These are phyloP conservation scores for Campoplex nolae DNA, from an alignment of 2,888 invertebrate species.

Conservation along the genomic window DNA sequence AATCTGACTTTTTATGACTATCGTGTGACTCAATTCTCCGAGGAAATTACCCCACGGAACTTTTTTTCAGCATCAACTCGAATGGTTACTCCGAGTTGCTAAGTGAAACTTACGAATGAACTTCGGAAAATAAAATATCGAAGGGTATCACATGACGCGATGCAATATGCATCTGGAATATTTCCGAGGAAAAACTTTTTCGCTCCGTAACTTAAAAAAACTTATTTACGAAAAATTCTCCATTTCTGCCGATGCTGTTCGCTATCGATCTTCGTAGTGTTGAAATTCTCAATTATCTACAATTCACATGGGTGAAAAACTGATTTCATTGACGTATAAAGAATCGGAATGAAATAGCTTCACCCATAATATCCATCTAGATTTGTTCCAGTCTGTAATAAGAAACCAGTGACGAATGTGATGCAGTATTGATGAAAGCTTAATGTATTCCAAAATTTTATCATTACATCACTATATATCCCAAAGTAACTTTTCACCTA, in stretches of 20 bases:
- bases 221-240: not conserved
- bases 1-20: not conserved
- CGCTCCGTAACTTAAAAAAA: not conserved
- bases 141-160: not conserved
- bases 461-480: no score
- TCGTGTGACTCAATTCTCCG: not conserved
- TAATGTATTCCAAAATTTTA: not conserved
- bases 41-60: constrained; percentile 6
- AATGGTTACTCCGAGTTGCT: not conserved
- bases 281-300: no score
- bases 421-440: not conserved
- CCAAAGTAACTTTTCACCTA: not conserved
- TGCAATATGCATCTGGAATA: not conserved
- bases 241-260: not conserved
- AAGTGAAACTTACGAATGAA: not conserved
- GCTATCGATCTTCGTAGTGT: no score
- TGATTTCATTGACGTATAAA: no score
- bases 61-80: not conserved
- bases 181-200: not conserved
- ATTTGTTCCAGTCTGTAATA: not conserved
- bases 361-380: not conserved
- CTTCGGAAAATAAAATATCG: not conserved
- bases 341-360: no score
- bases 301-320: no score
- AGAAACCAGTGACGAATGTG: not conserved